Percentiles rank a stretch among this genome's conserved stretches.
These are phyloP conservation scores for Aix galericulata DNA, from an alignment of 2,113 vertebrate species.

Conservation along the genomic window DNA sequence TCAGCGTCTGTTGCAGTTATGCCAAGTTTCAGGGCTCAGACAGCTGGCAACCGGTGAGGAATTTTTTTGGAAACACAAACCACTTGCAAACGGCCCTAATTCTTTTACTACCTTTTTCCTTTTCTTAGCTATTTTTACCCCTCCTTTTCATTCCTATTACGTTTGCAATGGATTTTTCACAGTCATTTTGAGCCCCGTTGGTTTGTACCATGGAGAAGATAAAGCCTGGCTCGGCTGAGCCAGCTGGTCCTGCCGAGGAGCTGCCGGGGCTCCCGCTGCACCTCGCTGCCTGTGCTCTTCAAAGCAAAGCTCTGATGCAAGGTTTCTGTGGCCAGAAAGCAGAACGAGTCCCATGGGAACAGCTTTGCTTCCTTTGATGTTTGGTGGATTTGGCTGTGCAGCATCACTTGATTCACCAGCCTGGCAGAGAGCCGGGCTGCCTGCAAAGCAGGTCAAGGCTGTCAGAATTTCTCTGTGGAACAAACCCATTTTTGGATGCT, in stretches of 20 bases:
- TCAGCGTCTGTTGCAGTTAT: constrained; percentile 61
- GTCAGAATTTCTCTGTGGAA: constrained; percentile 34
- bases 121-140: background rate
- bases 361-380: constrained; percentile 47
- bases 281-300: background rate
- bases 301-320: constrained; percentile 35
- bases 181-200: background rate
- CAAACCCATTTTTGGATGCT: constrained; percentile 33
- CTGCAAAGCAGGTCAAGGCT: constrained; percentile 54
- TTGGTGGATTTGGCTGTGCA: constrained; percentile 37
- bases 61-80: constrained; percentile 42
- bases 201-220: background rate
- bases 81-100: constrained; percentile 4
- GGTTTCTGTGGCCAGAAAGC: constrained; percentile 29
- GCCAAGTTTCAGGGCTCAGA: constrained; percentile 67
- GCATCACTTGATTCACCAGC: constrained; percentile 44
- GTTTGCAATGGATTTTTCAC: constrained; percentile 31
- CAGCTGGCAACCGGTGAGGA: constrained; percentile 59
- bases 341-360: constrained; percentile 47
- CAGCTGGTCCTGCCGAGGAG: fast-evolving
- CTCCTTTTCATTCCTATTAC: background rate
- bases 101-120: constrained; percentile 19
- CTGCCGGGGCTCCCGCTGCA: background rate
- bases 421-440: background rate
- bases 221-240: background rate